These are phyloP conservation scores for Cacatua alba DNA, from an alignment of 2,113 vertebrate species.

Conservation along the genomic window DNA sequence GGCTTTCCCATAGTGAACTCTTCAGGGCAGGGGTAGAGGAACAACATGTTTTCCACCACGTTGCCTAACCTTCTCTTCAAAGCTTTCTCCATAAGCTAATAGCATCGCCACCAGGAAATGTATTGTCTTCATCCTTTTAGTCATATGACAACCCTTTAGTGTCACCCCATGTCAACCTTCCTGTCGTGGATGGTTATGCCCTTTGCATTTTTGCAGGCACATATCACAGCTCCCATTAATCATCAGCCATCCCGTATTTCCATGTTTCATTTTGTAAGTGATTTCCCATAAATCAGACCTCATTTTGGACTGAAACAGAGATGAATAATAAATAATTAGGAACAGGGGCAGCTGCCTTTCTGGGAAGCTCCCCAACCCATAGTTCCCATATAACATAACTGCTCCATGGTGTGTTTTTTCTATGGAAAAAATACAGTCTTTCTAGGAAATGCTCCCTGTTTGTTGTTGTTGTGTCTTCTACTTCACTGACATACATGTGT, in stretches of 20 bases:
- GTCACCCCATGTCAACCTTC: not conserved
- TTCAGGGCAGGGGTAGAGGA: not conserved
- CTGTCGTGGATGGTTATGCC: not conserved
- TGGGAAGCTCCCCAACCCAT: slow-evolving; percentile 60
- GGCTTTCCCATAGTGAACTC: not conserved
- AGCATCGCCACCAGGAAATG: not conserved
- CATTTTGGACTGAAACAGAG: slow-evolving; percentile 53
- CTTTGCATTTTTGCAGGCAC: slow-evolving; percentile 39
- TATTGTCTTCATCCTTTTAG: not conserved
- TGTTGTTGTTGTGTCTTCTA: not conserved
- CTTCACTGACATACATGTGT: not conserved
- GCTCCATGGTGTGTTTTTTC: slow-evolving; percentile 36
- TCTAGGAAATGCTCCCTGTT: slow-evolving; percentile 36
- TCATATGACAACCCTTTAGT: not conserved
- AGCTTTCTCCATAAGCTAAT: not conserved
- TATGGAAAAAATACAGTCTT: slow-evolving; percentile 37
- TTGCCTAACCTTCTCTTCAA: not conserved
- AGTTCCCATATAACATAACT: slow-evolving; percentile 61
- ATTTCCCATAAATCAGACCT: slow-evolving; percentile 56
- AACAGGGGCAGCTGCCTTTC: slow-evolving; percentile 66
- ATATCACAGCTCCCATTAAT: slow-evolving; percentile 38
- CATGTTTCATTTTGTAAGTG: slow-evolving; percentile 45
- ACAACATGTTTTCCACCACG: not conserved
- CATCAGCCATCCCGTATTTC: slow-evolving; percentile 35
- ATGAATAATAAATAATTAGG: slow-evolving; percentile 66